Percentiles rank a stretch among this genome's conserved stretches.
Conservation (phyloP, 2,888 invertebrate species). For the Ormyrus pomaceus region DNA sequence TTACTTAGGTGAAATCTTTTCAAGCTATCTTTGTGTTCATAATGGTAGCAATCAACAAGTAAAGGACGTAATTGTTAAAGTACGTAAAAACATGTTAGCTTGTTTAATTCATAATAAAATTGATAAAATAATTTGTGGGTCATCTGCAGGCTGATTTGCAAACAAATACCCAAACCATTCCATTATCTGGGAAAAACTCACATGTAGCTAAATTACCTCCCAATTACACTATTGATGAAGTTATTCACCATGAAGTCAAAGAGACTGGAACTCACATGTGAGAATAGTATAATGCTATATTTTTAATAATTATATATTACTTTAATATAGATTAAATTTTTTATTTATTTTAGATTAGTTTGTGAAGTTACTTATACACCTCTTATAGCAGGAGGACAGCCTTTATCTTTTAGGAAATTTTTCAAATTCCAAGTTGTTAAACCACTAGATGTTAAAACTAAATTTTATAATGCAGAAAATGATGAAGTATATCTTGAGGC, state of each 20-base stretch:
- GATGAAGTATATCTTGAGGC: slow-evolving; percentile 85
- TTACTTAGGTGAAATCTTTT: slow-evolving; percentile 98
- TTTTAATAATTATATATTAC: slow-evolving; percentile 8
- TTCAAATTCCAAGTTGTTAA: slow-evolving; percentile 99
- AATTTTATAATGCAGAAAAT: slow-evolving; percentile 95
- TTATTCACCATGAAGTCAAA: slow-evolving; percentile 99
- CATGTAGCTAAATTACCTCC: slow-evolving; percentile 79
- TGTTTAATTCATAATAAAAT: neutral
- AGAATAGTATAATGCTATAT: slow-evolving; percentile 64
- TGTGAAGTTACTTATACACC: slow-evolving; percentile 96
- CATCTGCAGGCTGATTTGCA: slow-evolving; percentile 89
- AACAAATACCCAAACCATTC: slow-evolving; percentile 92
- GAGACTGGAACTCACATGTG: slow-evolving; percentile 98
- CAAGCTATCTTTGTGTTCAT: slow-evolving; percentile 97
- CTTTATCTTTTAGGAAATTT: slow-evolving; percentile 94
- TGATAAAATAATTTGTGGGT: neutral
- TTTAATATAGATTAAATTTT: neutral
- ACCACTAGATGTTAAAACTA: slow-evolving; percentile 98
- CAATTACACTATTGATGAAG: slow-evolving; percentile 93
- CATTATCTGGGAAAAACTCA: slow-evolving; percentile 85
- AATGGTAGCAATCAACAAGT: slow-evolving; percentile 94
- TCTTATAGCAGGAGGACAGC: slow-evolving; percentile 75
- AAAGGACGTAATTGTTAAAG: slow-evolving; percentile 89
- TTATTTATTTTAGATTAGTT: slow-evolving; percentile 82
- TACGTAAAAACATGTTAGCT: slow-evolving; percentile 67